These are phyloP conservation scores for Galeruca laticollis DNA, from an alignment of 2,888 invertebrate species.

Conservation along the genomic window DNA sequence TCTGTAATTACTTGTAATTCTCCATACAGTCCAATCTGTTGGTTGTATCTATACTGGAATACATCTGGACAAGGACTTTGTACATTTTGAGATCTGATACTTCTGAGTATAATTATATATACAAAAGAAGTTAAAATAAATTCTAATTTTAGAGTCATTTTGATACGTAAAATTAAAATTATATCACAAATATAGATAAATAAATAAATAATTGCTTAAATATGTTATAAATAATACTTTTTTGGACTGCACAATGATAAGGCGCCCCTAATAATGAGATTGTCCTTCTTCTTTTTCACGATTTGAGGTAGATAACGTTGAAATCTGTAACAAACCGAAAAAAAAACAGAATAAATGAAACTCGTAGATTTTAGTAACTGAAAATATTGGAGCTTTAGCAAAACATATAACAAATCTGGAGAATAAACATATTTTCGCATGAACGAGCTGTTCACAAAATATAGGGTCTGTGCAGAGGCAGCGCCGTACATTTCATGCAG, in stretches of 20 bases:
- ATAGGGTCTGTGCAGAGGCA: too few relatives aligned
- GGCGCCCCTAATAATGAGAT: neutral
- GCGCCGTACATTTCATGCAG: too few relatives aligned
- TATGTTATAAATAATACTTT: conserved; percentile 9
- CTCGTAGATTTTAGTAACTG: too few relatives aligned
- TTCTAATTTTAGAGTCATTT: conserved; percentile 14
- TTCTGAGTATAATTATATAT: conserved; percentile 19
- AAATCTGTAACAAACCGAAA: neutral
- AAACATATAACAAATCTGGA: too few relatives aligned
- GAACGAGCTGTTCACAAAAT: too few relatives aligned
- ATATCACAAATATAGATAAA: conserved; percentile 24
- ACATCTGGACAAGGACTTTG: conserved; percentile 62
- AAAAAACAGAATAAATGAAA: too few relatives aligned
- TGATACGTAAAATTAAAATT: conserved; percentile 4
- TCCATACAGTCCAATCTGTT: conserved; percentile 64
- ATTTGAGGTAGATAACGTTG: neutral
- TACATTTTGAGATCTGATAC: conserved; percentile 26
- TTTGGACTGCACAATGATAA: neutral
- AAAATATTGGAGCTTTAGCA: too few relatives aligned
- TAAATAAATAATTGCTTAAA: conserved; percentile 10
- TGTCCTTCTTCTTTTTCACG: too few relatives aligned
- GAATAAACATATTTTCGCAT: too few relatives aligned
- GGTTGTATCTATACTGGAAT: conserved; percentile 66
- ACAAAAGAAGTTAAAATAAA: conserved; percentile 19
- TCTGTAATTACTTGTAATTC: conserved; percentile 62